Conservation (phyloP, 1,140 invertebrate species). For the Aphidius gifuensis region DNA sequence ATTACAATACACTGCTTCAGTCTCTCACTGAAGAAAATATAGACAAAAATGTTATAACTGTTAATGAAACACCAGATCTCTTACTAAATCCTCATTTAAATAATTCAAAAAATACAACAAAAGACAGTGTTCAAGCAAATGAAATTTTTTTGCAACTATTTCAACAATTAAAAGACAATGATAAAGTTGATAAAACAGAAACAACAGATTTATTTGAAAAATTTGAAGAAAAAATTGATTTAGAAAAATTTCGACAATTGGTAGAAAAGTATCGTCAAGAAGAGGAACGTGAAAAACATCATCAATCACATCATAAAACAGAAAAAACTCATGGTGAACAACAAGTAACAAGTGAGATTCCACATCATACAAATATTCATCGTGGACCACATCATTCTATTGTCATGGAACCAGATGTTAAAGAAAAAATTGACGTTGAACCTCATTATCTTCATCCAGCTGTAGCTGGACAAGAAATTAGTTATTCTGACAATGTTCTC, state of each 20-base stretch:
- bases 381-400: constrained; percentile 50
- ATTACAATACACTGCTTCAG: constrained; percentile 48
- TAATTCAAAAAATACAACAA: constrained; percentile 39
- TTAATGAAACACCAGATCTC: constrained; percentile 48
- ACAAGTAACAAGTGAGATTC: constrained; percentile 35
- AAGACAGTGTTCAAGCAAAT: constrained; percentile 40
- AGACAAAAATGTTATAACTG: constrained; percentile 43
- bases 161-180: constrained; percentile 43
- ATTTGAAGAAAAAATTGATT: constrained; percentile 40
- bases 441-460: constrained; percentile 56
- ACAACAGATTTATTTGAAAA: constrained; percentile 43
- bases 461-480: constrained; percentile 55
- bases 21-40: constrained; percentile 41
- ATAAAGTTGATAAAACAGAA: constrained; percentile 42
- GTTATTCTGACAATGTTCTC: constrained; percentile 52
- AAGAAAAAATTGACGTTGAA: constrained; percentile 55
- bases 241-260: constrained; percentile 44
- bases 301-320: constrained; percentile 34
- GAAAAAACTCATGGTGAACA: constrained; percentile 30
- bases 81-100: constrained; percentile 48
- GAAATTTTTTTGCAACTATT: constrained; percentile 46
- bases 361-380: constrained; percentile 35
- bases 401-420: constrained; percentile 48
- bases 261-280: constrained; percentile 40
- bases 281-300: constrained; percentile 31